Conservation (phyloP, 2,888 invertebrate genomes). For the Drosophila pegasa region DNA sequence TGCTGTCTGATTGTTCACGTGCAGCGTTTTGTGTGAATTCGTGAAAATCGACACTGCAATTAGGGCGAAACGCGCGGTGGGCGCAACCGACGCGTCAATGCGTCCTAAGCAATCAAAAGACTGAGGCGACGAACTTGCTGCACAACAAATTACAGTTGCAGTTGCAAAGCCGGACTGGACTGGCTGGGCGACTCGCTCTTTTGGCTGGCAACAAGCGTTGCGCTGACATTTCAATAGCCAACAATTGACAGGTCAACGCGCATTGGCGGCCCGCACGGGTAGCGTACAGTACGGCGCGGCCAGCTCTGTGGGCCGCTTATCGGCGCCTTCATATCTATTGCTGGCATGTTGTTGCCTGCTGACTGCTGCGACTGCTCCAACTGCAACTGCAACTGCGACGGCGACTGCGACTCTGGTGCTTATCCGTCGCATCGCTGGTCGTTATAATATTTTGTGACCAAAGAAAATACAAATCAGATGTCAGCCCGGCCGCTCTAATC, state of each 20-base stretch:
- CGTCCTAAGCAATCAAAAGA: constrained; percentile 69
- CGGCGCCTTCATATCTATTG: constrained; percentile 58
- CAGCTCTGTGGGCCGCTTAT: constrained; percentile 44
- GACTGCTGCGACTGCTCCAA: constrained; percentile 6
- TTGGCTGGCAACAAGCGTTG: constrained; percentile 37
- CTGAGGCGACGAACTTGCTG: constrained; percentile 76
- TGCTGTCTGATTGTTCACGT: constrained; percentile 77
- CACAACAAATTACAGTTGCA: constrained; percentile 40
- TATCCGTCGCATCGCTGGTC: constrained; percentile 78
- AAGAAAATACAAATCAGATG: constrained; percentile 83
- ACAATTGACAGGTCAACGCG: constrained; percentile 85
- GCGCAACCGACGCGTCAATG: constrained; percentile 29
- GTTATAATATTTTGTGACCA: constrained; percentile 84
- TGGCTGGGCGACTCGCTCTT: background rate
- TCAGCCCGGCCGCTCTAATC: constrained; percentile 82
- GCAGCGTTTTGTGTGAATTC: constrained; percentile 77
- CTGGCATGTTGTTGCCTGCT: constrained; percentile 22
- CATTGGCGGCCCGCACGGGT: constrained; percentile 62
- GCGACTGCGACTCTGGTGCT: constrained; percentile 14
- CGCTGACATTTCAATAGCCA: constrained; percentile 85
- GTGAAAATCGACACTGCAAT: constrained; percentile 80
- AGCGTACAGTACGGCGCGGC: constrained; percentile 5
- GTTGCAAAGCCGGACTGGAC: background rate
- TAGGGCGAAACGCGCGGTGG: constrained; percentile 63
- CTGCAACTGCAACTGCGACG: constrained; percentile 1